Base-by-base conservation (phyloP, 2,797 vertebrate species). In the Propithecus deckenii region DNA sequence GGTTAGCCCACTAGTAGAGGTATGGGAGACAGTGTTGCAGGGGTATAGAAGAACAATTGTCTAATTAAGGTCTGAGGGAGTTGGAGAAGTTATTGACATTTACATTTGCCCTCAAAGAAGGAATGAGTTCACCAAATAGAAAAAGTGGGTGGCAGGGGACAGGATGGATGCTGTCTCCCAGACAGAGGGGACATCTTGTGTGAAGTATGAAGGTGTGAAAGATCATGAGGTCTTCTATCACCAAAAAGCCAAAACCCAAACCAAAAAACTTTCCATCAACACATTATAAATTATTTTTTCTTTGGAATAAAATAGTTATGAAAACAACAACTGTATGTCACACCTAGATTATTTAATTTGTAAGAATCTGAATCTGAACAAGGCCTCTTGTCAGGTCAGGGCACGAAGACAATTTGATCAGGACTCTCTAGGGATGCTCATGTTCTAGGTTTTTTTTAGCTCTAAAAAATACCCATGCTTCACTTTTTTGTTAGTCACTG, bases 261-360 rank as follows among this genome's bases (percentile, higher is more conserved):
- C 43, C 20, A 13, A 28, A 75, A 67, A 23, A 9, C 55, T 79
- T 72, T 86, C 18, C 5, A 18, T 52, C 9, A n/a, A 28, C 17
- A 48, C 50, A 52, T 67, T 76, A 1, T 84, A 86, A 75, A 61
- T 63, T 78, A 46, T 52, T 35, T 76, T 92, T 95, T 65, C 12
- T 93, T 74, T 90, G 71, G 90, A 91, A 96, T 18, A 71, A 72
- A 72, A 30, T 23, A 14, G 13, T 83, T 80, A 25, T 95, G 74
- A 63, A 93, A 95, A 74, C 0, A n/a, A 4, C 12, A 69, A 15
- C 12, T 11, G 20, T 46, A 8, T 32, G 12, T 67, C 41, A 38
- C 28, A 57, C 5, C 5, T 63, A 35, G 57, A 59, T 92, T 80
- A 69, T 86, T 79, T 84, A 67, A 75, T 81, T 78, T 83, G 15